Conservation (phyloP, 2,113 vertebrate species). For the Ammodytes marinus region DNA sequence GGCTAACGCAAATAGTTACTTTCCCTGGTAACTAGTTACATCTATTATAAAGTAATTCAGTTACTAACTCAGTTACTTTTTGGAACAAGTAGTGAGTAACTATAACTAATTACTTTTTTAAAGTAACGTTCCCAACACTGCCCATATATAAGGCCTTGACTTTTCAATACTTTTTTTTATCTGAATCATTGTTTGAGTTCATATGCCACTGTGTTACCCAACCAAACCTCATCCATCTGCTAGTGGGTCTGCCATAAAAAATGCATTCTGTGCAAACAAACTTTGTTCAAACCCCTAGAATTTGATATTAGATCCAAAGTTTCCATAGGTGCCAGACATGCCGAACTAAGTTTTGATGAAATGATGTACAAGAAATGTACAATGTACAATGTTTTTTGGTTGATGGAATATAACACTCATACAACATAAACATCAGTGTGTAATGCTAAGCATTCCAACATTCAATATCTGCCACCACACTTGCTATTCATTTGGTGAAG, state of each 20-base stretch:
- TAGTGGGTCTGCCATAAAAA: background rate
- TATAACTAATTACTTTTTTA: no score
- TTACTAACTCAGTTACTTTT: no score
- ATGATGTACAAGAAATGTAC: background rate
- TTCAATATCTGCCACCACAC: no score
- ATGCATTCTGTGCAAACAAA: background rate
- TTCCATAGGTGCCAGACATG: background rate
- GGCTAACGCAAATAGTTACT: no score
- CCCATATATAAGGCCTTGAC: background rate
- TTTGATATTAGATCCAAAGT: background rate
- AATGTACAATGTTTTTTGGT: background rate
- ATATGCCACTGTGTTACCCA: background rate
- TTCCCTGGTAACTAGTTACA: no score
- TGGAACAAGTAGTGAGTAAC: no score
- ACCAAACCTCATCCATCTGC: constrained; percentile 2
- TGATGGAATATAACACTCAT: background rate
- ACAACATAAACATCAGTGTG: background rate
- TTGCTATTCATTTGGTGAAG: background rate
- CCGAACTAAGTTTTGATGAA: background rate
- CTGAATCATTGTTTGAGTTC: constrained; percentile 7
- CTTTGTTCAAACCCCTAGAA: background rate
- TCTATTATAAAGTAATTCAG: no score
- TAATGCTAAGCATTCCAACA: no score
- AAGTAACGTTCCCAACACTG: no score
- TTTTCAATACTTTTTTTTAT: constrained; percentile 8